Evolutionary conservation across 2,797 vertebrate genomes (phyloP).

Genomic region (Liasis olivaceus): DNA sequence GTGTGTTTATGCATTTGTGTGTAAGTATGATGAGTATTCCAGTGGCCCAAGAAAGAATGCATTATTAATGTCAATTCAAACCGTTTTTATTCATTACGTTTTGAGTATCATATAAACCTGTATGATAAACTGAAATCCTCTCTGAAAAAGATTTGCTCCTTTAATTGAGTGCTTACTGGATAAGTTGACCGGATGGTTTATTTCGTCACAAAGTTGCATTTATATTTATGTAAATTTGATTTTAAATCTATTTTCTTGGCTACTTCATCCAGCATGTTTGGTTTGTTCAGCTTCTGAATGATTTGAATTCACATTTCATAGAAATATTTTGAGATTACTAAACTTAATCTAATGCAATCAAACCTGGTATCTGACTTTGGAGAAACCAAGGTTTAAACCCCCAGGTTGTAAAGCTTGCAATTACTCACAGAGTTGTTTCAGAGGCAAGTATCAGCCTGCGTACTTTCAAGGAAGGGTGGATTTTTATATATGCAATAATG

Average conservation of each 20-base stretch:
- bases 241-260: slow-evolving; percentile 2
- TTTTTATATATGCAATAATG: background rate
- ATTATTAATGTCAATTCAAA: background rate
- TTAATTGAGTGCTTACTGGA: background rate
- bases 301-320: background rate
- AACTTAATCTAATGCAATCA: background rate
- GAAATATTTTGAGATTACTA: background rate
- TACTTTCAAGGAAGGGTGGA: background rate
- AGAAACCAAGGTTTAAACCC: background rate
- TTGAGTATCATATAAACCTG: background rate
- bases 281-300: background rate
- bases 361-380: background rate
- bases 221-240: background rate
- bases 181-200: background rate
- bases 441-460: background rate
- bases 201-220: background rate
- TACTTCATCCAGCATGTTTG: background rate
- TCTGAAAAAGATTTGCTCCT: background rate
- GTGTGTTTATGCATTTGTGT: background rate
- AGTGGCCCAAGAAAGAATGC: background rate
- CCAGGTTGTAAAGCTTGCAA: background rate
- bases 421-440: background rate
- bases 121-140: background rate
- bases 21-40: background rate
- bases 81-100: background rate